Conservation (phyloP, 2,888 invertebrate species). For the Acleris emargana region DNA sequence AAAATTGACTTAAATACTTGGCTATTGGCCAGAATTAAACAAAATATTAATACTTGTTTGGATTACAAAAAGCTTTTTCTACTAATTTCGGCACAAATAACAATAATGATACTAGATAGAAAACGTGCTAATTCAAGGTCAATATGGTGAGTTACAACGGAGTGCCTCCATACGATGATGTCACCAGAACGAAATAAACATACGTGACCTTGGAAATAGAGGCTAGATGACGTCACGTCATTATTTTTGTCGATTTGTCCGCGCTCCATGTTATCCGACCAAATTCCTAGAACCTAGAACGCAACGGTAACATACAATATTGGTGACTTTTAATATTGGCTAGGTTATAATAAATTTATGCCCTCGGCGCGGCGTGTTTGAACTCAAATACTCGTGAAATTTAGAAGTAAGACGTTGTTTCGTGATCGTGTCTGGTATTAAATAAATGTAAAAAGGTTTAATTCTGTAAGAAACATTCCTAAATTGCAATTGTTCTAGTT, state of each 20-base stretch:
- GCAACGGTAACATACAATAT: neutral
- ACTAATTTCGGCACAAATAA: neutral
- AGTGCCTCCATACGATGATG: conserved; percentile 37
- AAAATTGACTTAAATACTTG: no score
- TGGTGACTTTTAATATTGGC: conserved; percentile 1
- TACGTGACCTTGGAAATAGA: conserved; percentile 56
- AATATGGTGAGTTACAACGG: conserved; percentile 6
- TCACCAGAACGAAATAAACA: conserved; percentile 41
- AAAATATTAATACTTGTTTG: neutral
- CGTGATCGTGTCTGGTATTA: neutral
- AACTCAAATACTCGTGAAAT: conserved; percentile 31
- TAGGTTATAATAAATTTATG: conserved; percentile 30
- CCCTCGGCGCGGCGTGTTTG: conserved; percentile 28
- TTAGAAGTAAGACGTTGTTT: conserved; percentile 1
- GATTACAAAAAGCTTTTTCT: neutral
- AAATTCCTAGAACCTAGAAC: conserved; percentile 41
- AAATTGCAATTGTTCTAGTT: neutral
- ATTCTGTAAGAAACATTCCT: no score
- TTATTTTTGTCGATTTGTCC: conserved; percentile 69
- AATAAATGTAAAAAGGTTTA: neutral
- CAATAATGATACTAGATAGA: neutral
- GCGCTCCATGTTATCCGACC: conserved; percentile 40
- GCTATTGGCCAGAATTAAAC: neutral
- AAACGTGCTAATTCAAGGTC: conserved; percentile 14
- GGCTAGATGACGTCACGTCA: conserved; percentile 59